A percentile compares a stretch with the other conserved stretches of the same genome.
Conservation (phyloP, 2,113 vertebrate species). For the Pollachius pollachius region DNA sequence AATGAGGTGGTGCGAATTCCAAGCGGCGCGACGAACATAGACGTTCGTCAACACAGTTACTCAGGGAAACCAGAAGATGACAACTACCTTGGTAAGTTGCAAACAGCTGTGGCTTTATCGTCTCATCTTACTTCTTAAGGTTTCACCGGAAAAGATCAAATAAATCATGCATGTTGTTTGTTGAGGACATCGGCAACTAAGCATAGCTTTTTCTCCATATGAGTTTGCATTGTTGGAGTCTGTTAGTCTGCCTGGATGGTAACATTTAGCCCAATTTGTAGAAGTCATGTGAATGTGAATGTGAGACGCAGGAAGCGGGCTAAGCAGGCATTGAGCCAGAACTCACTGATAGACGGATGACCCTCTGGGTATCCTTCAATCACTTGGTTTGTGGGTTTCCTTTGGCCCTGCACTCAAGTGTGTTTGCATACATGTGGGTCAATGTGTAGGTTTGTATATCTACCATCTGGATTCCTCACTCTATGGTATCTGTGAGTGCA, state of each 20-base stretch:
- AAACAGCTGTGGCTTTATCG: background rate
- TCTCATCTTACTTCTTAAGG: no score
- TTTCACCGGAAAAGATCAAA: background rate
- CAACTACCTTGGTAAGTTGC: conserved; percentile 95
- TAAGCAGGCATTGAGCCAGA: conserved; percentile 32
- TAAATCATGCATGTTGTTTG: background rate
- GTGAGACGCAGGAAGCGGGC: conserved; percentile 1
- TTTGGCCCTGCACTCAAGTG: background rate
- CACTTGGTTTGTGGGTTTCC: conserved; percentile 9
- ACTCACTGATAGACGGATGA: background rate
- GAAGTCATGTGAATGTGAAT: background rate
- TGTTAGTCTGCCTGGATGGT: background rate
- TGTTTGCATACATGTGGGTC: background rate
- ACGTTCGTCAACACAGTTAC: conserved; percentile 97
- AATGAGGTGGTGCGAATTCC: conserved; percentile 94
- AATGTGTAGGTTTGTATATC: background rate
- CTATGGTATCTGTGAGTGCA: no score
- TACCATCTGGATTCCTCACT: no score
- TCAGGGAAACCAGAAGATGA: conserved; percentile 97
- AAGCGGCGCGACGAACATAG: conserved; percentile 95
- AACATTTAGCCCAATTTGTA: conserved; percentile 2
- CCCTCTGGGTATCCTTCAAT: conserved; percentile 33
- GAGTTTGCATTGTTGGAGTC: background rate
- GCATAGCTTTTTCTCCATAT: no score
- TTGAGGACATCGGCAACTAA: background rate